A percentile compares a stretch with the other conserved stretches of the same genome.
These are phyloP conservation scores for Pampusana beccarii DNA, from an alignment of 2,113 vertebrate genomes.

Conservation along the genomic window DNA sequence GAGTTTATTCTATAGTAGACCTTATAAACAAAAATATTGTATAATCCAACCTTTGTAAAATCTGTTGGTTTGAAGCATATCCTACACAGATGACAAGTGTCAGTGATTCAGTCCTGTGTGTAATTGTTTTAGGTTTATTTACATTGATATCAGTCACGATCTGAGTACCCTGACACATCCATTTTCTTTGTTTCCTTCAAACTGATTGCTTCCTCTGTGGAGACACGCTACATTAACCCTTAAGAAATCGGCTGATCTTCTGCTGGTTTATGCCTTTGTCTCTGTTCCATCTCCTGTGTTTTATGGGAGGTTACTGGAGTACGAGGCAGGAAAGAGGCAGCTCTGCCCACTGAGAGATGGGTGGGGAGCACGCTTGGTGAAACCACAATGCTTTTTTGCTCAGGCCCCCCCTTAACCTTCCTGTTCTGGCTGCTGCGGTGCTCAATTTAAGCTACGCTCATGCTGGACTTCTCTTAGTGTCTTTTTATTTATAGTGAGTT, in stretches of 20 bases:
- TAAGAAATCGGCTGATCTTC: neutral
- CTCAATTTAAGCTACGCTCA: neutral
- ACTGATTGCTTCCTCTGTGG: conserved; percentile 47
- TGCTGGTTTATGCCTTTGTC: neutral
- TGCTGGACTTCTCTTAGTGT: neutral
- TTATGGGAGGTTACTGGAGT: neutral
- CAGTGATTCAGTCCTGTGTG: neutral
- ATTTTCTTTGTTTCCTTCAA: conserved; percentile 40
- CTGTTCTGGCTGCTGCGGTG: neutral
- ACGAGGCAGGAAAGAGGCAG: neutral
- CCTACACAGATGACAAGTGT: neutral
- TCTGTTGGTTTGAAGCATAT: neutral
- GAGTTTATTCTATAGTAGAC: neutral
- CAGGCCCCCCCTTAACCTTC: neutral
- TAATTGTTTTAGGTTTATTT: conserved; percentile 28
- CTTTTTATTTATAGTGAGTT: neutral
- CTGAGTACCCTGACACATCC: neutral
- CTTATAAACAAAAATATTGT: neutral
- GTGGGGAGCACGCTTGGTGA: neutral
- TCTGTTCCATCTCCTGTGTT: neutral
- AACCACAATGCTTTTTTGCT: neutral
- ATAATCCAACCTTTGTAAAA: neutral
- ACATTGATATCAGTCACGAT: neutral
- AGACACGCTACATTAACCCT: conserved; percentile 49
- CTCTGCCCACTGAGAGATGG: neutral